Percentiles rank a stretch among this genome's conserved stretches.
Evolutionary conservation across 2,797 vertebrate genomes (phyloP).

Genomic region (Danio choprae): DNA sequence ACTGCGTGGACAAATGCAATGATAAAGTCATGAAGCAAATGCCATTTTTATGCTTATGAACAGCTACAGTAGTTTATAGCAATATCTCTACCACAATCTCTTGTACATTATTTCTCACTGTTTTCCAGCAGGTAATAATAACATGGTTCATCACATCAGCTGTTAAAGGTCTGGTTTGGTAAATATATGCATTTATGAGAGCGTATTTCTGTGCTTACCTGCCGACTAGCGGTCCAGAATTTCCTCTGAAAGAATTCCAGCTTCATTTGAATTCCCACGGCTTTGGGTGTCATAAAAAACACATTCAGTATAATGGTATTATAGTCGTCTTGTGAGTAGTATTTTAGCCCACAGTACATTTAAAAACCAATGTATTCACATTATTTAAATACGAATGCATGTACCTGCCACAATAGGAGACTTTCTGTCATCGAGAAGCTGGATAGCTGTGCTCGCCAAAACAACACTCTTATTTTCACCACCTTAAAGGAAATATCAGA

Average conservation of each 20-base stretch:
- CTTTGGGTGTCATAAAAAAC: conserved; percentile 71
- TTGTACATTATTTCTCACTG: not conserved
- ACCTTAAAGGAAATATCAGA: conserved; percentile 72
- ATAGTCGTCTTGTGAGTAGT: not conserved
- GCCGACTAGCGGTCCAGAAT: conserved; percentile 98
- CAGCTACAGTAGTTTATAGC: not conserved
- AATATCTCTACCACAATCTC: not conserved
- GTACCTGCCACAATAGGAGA: conserved; percentile 96
- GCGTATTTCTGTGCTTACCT: conserved; percentile 76
- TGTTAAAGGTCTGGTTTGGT: not conserved
- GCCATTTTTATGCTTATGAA: not conserved
- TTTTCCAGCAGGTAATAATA: not conserved
- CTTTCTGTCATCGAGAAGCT: conserved; percentile 94
- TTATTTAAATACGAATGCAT: not conserved
- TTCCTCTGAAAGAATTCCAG: conserved; percentile 98
- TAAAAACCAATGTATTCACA: conserved; percentile 1
- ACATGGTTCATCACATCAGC: not conserved
- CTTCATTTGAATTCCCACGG: conserved; percentile 99
- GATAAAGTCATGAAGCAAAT: conserved; percentile 16
- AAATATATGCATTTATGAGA: not conserved
- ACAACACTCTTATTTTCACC: conserved; percentile 94
- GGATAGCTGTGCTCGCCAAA: conserved; percentile 95
- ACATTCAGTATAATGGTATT: not conserved
- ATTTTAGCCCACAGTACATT: not conserved
- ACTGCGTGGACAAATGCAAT: conserved; percentile 74